These are phyloP conservation scores for Anolis apletophallus DNA, from an alignment of 2,797 vertebrate species.

Conservation along the genomic window DNA sequence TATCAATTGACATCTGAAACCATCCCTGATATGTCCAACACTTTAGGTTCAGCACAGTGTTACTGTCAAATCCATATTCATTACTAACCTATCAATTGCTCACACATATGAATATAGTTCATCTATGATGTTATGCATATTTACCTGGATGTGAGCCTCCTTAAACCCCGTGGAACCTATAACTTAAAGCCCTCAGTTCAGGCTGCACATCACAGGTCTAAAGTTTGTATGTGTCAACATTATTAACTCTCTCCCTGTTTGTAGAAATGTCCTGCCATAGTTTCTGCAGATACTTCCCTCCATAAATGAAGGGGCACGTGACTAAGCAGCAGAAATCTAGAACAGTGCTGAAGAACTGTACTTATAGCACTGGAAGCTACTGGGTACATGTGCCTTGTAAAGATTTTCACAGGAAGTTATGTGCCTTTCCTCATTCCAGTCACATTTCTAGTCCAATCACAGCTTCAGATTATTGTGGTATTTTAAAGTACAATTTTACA, in stretches of 20 bases:
- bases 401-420: constrained; percentile 17
- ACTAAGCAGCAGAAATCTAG: background rate
- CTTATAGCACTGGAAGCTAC: background rate
- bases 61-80: background rate
- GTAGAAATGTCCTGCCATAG: background rate
- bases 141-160: background rate
- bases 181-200: background rate
- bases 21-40: background rate
- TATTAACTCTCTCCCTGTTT: background rate
- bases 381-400: background rate
- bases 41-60: background rate
- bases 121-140: background rate
- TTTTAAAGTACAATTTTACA: constrained; percentile 15
- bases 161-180: background rate
- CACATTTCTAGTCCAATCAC: background rate
- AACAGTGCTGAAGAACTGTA: background rate
- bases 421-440: constrained; percentile 12
- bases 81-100: background rate
- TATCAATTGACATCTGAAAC: background rate
- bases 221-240: background rate
- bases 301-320: too few relatives aligned
- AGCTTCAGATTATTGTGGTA: background rate
- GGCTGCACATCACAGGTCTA: background rate
- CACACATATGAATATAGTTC: background rate
- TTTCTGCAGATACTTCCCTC: background rate